Evolutionary conservation across 2,888 invertebrate species (phyloP), one percentile per base, ranked within the genome.

Genomic region (Incurvaria masculella): DNA sequence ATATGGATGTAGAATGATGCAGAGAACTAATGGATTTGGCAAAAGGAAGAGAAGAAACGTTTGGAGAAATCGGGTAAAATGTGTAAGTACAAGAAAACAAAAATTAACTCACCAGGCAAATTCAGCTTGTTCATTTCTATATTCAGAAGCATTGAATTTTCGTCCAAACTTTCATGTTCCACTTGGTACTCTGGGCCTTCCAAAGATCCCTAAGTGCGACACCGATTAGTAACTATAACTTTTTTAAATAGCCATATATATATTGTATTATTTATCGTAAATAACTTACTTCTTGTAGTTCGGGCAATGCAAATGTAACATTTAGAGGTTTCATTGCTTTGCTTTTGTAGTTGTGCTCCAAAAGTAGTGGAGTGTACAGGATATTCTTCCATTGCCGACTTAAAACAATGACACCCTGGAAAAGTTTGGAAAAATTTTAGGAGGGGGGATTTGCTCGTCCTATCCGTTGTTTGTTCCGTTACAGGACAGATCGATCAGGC

Each of bases 341-440:
- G 50, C 87, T 87, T 78, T 92, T 91, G 64, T 93, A 91, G 66
- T 91, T 93, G 65, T 94, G 92, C 60, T 93, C 93, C 47, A 94
- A 82, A 39, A 97, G 76, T 53, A 94, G 79, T 0, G 97, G 97
- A 56, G 96, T 96, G 66, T 97, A 96, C 18, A 97, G 75, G 2
- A 94, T 90, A 68, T 94, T 96, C 73, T 97, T 97, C 97, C 97
- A 97, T 65, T 97, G 97, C 1, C 97, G 84, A 61, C 94, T 94
- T 47, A 97, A 79, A 21, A 97, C 97, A 63, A 97, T 91, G n/a
- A 97, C 90, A 21, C 97, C 97, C 89, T 91, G 64, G 46, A 65
- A 59, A 57, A 45, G 17, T 42, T 23, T n/a, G n/a, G n/a, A n/a
- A n/a, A n/a, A n/a, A n/a, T n/a, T n/a, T n/a, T n/a, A n/a, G n/a